Conservation (phyloP, 2,113 vertebrate genomes). For the Megaceryle torquata region DNA sequence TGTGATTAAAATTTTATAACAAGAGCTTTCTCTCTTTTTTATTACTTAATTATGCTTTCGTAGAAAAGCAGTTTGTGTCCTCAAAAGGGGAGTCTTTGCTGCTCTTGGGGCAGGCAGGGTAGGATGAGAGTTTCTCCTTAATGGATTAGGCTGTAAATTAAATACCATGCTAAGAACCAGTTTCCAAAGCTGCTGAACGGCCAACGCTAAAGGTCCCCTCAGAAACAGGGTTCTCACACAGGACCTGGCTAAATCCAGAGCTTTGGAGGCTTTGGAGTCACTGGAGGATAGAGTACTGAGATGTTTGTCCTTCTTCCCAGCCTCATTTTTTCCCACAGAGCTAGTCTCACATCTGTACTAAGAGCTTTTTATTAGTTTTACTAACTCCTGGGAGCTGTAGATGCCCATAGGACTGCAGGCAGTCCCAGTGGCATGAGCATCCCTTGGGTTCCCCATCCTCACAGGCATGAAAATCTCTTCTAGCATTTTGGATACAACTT, state of each 20-base stretch:
- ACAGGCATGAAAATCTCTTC: neutral
- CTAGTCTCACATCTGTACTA: neutral
- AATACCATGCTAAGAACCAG: neutral
- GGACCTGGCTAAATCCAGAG: neutral
- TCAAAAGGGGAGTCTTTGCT: neutral
- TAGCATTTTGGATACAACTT: neutral
- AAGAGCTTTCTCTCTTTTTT: slow-evolving; percentile 10
- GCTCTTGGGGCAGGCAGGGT: neutral
- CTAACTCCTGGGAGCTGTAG: neutral
- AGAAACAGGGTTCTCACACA: neutral
- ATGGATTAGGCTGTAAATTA: slow-evolving; percentile 35
- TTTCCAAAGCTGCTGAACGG: neutral
- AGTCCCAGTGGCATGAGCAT: neutral
- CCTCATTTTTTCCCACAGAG: neutral
- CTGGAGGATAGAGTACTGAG: neutral
- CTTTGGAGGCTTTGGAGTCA: neutral
- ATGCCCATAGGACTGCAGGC: neutral
- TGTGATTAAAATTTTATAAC: slow-evolving; percentile 39
- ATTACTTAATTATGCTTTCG: slow-evolving; percentile 1
- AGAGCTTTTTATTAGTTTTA: neutral
- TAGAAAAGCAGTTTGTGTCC: slow-evolving; percentile 34
- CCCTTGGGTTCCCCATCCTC: neutral
- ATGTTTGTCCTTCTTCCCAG: neutral
- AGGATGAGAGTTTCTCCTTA: neutral
- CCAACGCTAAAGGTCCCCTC: neutral